phyloP scores from a whole-genome alignment of 2,797 vertebrate genomes.

The Eulemur rubriventer region DNA sequence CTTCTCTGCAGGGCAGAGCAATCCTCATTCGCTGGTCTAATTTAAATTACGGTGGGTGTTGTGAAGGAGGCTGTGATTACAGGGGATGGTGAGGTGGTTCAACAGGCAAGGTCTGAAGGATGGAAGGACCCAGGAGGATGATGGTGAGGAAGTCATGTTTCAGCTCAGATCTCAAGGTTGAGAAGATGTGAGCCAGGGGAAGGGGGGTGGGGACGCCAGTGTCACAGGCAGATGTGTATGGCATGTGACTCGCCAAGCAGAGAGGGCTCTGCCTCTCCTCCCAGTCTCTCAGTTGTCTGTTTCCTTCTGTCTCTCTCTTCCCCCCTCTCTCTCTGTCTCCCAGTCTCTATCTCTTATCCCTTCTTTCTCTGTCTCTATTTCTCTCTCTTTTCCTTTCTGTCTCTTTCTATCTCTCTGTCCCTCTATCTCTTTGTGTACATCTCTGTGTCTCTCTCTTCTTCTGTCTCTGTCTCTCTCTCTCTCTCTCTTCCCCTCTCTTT shows the following conservation, averaged over 20 bases:
- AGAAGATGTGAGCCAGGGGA: background rate
- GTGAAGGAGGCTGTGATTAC: too few relatives aligned
- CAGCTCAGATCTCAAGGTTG: background rate
- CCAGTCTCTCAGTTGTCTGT: background rate
- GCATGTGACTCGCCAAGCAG: accelerated
- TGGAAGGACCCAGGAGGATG: background rate
- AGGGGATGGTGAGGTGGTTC: background rate
- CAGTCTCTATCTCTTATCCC: background rate
- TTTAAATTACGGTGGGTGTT: background rate
- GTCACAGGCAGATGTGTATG: accelerated
- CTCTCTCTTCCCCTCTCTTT: background rate
- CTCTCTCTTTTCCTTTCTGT: background rate
- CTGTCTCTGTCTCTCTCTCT: background rate
- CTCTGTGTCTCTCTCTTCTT: background rate
- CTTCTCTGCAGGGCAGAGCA: accelerated
- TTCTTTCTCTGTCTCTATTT: background rate
- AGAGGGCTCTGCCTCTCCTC: background rate
- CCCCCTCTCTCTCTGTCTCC: background rate
- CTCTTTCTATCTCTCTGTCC: background rate
- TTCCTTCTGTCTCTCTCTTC: background rate
- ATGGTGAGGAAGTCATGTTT: background rate
- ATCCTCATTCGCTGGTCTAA: background rate
- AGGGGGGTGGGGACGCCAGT: accelerated
- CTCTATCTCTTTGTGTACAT: background rate
- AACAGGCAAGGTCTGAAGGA: background rate